Base-by-base conservation (phyloP, 2,888 invertebrate genomes). In the Coremacera marginata region DNA sequence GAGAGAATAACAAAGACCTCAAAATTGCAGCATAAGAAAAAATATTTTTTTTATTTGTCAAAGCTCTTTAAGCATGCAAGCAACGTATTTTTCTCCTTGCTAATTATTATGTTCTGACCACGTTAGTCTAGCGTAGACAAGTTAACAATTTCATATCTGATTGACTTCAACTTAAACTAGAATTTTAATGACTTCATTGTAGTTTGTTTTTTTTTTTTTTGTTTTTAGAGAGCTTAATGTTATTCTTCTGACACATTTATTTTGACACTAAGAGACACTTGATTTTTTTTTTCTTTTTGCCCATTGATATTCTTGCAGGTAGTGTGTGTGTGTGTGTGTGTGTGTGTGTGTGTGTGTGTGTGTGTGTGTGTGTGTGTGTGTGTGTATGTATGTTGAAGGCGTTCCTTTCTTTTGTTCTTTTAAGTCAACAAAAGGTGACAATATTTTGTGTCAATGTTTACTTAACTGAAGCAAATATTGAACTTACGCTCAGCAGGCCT, bases 21-120 rank as follows among this genome's bases (percentile, higher is more conserved):
- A 37, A 8, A 37, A 37, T 8, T 37, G 8, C 37, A 37, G 8
- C 37, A 7, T 37, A 37, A 8, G 37, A 8, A 37, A 37, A 37
- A 5, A 37, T 8, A 2, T 44, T 14, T 14, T 44, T 44, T 14
- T 44, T 44, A 7, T 11, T n/a, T n/a, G n/a, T n/a, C n/a, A 11
- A 44, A 11, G 31, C 71, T 71, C n/a, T 31, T 67, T 55, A 51
- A 70, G n/a, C n/a, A 71, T 71, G 57, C 71, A 31, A 71, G 34
- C 55, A 22, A 19, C 71, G 71, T 57, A 11, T 37, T 37, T 57
- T 37, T 37, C 14, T 8, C 9, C 31, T 8, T 31, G 34, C n/a
- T 19, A 70, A 55, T 68, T 52, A n/a, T 70, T 70, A 31, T 34
- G 27, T 65, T n/a, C 65, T 52, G 37, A n/a, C n/a, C n/a, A 34